Conservation (phyloP, 1,140 invertebrate genomes). For the Medauroidea extradentata region DNA sequence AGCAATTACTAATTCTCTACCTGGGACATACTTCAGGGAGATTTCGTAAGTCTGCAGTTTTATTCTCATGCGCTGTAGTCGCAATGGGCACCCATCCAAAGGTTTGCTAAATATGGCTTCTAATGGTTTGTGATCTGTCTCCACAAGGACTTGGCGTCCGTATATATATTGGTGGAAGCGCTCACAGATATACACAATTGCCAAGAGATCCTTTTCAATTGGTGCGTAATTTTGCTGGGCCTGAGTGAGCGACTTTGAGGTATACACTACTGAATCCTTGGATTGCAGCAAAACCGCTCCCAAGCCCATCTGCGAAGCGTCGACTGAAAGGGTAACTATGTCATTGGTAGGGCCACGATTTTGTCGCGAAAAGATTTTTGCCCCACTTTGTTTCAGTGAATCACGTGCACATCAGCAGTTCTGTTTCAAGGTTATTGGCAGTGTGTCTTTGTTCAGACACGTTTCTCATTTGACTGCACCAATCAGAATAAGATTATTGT, state of each 20-base stretch:
- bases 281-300: constrained; percentile 37
- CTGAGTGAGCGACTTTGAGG: constrained; percentile 24
- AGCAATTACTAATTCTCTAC: not conserved
- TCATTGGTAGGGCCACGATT: too few relatives aligned
- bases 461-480: too few relatives aligned
- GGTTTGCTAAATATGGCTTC: constrained; percentile 31
- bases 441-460: too few relatives aligned
- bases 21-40: not conserved
- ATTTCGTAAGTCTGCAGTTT: not conserved
- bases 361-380: too few relatives aligned
- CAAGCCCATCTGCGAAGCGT: constrained; percentile 34
- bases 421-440: too few relatives aligned
- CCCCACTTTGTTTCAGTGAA: too few relatives aligned
- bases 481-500: too few relatives aligned
- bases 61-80: constrained; percentile 21
- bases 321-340: constrained; percentile 30
- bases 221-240: constrained; percentile 29
- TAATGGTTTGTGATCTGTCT: constrained; percentile 46
- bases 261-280: constrained; percentile 37
- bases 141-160: constrained; percentile 37
- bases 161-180: constrained; percentile 40
- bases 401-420: too few relatives aligned
- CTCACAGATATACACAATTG: constrained; percentile 25
- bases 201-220: constrained; percentile 36
- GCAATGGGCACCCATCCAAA: constrained; percentile 30